Evolutionary conservation across 2,888 invertebrate species (phyloP), one percentile per base, ranked within the genome.

Genomic region (Embidobia sp.): DNA sequence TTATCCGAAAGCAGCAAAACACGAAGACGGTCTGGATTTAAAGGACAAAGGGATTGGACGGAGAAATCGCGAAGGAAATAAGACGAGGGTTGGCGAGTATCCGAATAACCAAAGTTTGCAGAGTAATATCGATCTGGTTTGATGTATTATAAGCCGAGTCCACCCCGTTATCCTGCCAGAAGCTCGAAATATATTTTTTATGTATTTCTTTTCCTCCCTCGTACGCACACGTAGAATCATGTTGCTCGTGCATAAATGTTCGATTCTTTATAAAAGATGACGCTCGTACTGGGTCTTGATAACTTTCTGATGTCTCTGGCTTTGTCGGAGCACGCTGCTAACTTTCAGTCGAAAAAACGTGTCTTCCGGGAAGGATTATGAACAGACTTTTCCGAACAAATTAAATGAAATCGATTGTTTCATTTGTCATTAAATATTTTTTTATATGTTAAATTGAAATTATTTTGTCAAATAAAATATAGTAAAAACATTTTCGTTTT

Each of bases 121-220:
- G 85, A 84, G 85, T 85, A 85, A 85, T 86, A 89, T 89, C 88
- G 88, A 89, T 89, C 87, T 86, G 84, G 81, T 83, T 86, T 88
- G 89, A 89, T 88, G 87, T 89, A 89, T 89, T 88, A 86, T 83
- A 82, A 81, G 80, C 82, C 81, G 83, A 84, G 88, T 88, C 88
- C 88, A 86, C 85, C 84, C 85, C 85, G 82, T 83, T 82, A 78
- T 82, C 81, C 80, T 59, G 82, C 78, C 81, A 80, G 83, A 83
- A 84, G 83, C 81, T 82, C 82, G 83, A 82, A 86, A 84, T 85
- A 88, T 88, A 87, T 86, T 88, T 88, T 88, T 88, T 88, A 88
- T 87, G 86, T 82, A 84, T 82, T 81, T 81, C 80, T 79, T 77
- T 79, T 79, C 46, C 73, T 59, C 77, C 69, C 80, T 80, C 80